Percentiles rank a stretch among this genome's conserved stretches.
Evolutionary conservation across 92 coral and sea anemone species (phyloP).

Genomic region (Nematostella vectensis): DNA sequence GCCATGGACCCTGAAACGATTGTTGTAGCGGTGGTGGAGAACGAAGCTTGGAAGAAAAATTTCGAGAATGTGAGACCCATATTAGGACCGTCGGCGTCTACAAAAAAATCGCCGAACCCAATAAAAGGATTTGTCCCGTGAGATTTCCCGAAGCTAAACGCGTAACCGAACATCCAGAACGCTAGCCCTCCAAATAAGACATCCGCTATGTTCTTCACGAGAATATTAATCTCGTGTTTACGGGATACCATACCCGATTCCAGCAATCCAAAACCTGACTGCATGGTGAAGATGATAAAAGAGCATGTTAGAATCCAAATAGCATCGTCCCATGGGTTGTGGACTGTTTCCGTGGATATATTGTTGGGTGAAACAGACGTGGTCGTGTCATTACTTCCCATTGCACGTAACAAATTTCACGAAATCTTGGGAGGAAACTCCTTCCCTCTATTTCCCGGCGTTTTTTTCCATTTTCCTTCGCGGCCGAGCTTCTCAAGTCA

Average conservation of each 20-base stretch:
- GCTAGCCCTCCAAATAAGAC: constrained; percentile 52
- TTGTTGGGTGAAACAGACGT: no score
- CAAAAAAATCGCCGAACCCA: constrained; percentile 44
- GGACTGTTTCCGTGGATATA: background rate
- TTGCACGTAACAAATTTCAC: no score
- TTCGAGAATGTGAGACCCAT: constrained; percentile 45
- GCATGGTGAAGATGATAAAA: constrained; percentile 57
- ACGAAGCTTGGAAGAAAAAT: constrained; percentile 56
- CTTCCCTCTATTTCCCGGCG: no score
- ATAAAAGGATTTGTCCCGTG: constrained; percentile 38
- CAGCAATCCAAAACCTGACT: constrained; percentile 44
- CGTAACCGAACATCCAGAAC: constrained; percentile 59
- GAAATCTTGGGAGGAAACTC: no score
- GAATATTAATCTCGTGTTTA: constrained; percentile 53
- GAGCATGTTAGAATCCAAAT: constrained; percentile 55
- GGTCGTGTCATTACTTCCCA: no score
- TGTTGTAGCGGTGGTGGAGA: constrained; percentile 57
- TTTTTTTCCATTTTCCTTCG: no score
- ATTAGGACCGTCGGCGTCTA: constrained; percentile 43
- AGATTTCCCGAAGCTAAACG: constrained; percentile 39
- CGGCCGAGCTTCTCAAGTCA: no score
- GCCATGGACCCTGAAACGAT: constrained; percentile 59
- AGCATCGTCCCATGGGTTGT: constrained; percentile 61
- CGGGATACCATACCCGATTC: constrained; percentile 62
- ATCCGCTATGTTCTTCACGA: constrained; percentile 52